Percentiles rank a stretch among this genome's conserved stretches.
Conservation (phyloP, 2,888 invertebrate genomes). For the Athrips mouffetella region DNA sequence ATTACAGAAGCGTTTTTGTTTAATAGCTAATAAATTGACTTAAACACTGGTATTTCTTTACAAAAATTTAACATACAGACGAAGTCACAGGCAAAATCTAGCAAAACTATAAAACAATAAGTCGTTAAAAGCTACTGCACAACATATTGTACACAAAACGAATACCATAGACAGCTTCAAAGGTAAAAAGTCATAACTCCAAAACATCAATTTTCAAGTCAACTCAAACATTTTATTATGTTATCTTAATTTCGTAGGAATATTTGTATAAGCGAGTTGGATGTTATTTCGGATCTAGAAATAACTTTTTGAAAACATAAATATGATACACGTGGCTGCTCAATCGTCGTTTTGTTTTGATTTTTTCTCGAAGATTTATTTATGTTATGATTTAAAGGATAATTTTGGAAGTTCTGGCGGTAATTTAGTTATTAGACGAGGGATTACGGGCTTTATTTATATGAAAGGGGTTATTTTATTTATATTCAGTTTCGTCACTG, state of each 20-base stretch:
- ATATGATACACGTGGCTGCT: constrained; percentile 70
- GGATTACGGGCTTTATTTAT: constrained; percentile 42
- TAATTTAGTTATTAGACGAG: constrained; percentile 38
- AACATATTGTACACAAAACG: not conserved
- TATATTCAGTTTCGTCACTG: constrained; percentile 18
- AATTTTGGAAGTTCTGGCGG: constrained; percentile 37
- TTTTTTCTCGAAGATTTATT: constrained; percentile 49
- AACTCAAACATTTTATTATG: constrained; percentile 50
- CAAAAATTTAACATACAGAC: too few species aligned
- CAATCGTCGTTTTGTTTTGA: constrained; percentile 40
- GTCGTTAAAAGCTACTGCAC: constrained; percentile 4
- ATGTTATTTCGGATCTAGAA: constrained; percentile 60
- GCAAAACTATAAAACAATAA: constrained; percentile 1
- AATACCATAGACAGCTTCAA: not conserved
- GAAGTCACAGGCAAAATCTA: not conserved
- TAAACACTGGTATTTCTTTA: too few species aligned
- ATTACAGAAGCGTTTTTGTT: too few species aligned
- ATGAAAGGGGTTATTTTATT: constrained; percentile 30
- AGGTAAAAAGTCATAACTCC: constrained; percentile 27
- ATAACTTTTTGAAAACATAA: constrained; percentile 67
- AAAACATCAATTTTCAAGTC: constrained; percentile 21
- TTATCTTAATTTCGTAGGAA: constrained; percentile 54
- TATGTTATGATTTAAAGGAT: constrained; percentile 43
- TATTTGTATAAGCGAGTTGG: constrained; percentile 57
- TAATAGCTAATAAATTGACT: too few species aligned